Percentiles rank a stretch among this genome's conserved stretches.
These are phyloP conservation scores for Knipowitschia caucasica DNA, from an alignment of 2,797 vertebrate species.

Conservation along the genomic window DNA sequence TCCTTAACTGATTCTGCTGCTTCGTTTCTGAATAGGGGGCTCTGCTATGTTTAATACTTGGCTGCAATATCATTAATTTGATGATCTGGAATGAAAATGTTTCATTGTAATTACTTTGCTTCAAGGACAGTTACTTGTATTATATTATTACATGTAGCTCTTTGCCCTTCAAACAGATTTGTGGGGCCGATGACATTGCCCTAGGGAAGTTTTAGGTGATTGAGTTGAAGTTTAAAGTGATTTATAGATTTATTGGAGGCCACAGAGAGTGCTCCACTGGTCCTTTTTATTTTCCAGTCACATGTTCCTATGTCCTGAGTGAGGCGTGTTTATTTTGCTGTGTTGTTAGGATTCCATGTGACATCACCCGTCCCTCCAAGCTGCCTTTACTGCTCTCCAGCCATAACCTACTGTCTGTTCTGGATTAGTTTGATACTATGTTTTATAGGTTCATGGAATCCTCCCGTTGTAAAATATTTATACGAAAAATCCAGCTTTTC, in stretches of 20 bases:
- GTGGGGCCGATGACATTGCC: conserved; percentile 22
- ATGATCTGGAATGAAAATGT: too few relatives aligned
- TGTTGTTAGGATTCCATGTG: conserved; percentile 17
- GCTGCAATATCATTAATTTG: too few relatives aligned
- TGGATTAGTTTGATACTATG: neutral
- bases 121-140: too few relatives aligned
- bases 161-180: conserved; percentile 4
- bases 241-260: conserved; percentile 27
- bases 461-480: conserved; percentile 4
- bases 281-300: conserved; percentile 23
- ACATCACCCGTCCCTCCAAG: neutral
- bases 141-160: neutral
- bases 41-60: too few relatives aligned
- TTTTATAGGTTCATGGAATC: conserved; percentile 6
- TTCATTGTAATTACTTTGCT: too few relatives aligned
- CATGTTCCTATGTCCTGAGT: conserved; percentile 22
- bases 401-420: neutral
- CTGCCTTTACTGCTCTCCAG: neutral
- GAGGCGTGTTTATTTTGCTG: conserved; percentile 28
- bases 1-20: too few relatives aligned
- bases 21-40: too few relatives aligned
- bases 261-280: conserved; percentile 18
- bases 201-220: conserved; percentile 28
- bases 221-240: conserved; percentile 31
- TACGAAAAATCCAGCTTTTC: neutral